Evolutionary conservation across 2,888 invertebrate species (phyloP).

Genomic region (Pterostichus niger): DNA sequence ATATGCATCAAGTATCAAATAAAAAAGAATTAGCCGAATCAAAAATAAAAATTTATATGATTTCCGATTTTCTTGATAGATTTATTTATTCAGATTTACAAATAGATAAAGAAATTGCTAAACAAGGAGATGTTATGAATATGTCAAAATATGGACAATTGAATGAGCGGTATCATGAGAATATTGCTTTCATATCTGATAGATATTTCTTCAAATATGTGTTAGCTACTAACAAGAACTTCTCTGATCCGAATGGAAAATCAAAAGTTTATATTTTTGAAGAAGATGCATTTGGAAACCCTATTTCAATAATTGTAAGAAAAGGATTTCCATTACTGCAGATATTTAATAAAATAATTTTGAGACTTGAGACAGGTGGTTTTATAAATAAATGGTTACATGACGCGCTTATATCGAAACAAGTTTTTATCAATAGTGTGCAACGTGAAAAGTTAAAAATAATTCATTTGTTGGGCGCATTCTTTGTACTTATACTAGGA

Average conservation of each 20-base stretch:
- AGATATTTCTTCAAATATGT: neutral
- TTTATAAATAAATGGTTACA: constrained; percentile 33
- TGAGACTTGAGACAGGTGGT: neutral
- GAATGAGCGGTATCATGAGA: no score
- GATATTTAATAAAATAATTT: constrained; percentile 28
- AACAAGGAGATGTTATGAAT: no score
- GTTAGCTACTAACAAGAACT: neutral
- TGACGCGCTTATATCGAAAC: neutral
- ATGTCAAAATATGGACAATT: no score
- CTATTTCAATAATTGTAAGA: constrained; percentile 13
- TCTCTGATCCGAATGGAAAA: constrained; percentile 7
- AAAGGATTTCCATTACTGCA: constrained; percentile 55
- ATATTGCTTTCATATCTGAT: neutral
- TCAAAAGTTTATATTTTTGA: constrained; percentile 3
- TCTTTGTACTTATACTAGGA: neutral
- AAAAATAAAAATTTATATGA: neutral
- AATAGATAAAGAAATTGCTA: neutral
- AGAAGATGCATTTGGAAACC: constrained; percentile 28
- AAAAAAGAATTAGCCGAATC: constrained; percentile 1
- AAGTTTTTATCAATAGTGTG: neutral
- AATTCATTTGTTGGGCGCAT: constrained; percentile 16
- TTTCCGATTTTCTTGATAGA: neutral
- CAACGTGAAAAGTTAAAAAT: constrained; percentile 13
- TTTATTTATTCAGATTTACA: neutral
- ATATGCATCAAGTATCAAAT: neutral